Conservation (phyloP, 64 coral and sea anemone species). For the Porites australiensis region DNA sequence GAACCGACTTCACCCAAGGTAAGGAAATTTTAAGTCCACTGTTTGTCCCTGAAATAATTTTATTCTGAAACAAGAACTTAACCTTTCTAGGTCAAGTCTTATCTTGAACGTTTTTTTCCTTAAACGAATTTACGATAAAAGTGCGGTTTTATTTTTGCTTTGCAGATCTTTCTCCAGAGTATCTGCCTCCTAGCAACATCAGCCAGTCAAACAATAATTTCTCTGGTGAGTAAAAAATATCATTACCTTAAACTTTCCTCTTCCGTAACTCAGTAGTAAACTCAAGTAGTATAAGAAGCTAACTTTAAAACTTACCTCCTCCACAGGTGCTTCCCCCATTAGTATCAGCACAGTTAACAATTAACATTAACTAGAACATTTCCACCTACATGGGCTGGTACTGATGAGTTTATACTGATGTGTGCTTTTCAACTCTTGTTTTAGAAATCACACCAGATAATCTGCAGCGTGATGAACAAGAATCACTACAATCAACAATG, state of each 20-base stretch:
- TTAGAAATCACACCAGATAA: not conserved
- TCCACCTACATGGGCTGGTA: not conserved
- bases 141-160: not conserved
- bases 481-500: too few species aligned
- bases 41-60: too few species aligned
- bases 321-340: not conserved
- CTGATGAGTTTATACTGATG: too few species aligned
- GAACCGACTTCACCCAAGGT: conserved; percentile 6
- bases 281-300: not conserved
- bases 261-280: not conserved
- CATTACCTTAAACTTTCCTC: too few species aligned
- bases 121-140: not conserved
- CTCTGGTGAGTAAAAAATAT: not conserved
- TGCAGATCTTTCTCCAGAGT: too few species aligned
- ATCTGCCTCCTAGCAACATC: not conserved
- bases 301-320: not conserved
- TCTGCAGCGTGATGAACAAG: not conserved
- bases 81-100: not conserved
- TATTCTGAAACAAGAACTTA: conserved; percentile 3
- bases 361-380: too few species aligned
- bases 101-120: not conserved
- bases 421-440: not conserved
- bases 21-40: too few species aligned
- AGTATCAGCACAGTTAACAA: not conserved
- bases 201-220: not conserved